Percentiles rank a stretch among this genome's conserved stretches.
These are phyloP conservation scores for Eustalomyia histrio DNA, from an alignment of 2,888 invertebrate genomes.

Conservation along the genomic window DNA sequence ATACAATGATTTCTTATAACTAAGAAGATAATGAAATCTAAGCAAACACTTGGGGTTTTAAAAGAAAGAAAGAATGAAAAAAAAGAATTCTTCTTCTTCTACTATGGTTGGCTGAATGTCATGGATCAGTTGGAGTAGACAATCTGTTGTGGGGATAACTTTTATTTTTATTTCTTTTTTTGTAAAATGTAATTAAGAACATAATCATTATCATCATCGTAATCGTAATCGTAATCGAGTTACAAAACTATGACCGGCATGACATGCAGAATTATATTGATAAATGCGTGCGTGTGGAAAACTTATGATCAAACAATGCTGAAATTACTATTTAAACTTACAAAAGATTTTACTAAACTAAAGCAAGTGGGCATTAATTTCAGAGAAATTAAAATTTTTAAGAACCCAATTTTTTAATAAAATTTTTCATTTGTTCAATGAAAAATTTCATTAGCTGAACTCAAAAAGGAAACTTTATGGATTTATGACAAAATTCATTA, in stretches of 20 bases:
- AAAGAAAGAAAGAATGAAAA: neutral
- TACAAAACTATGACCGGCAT: slow-evolving; percentile 53
- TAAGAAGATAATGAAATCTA: slow-evolving; percentile 25
- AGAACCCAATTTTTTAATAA: too few relatives aligned
- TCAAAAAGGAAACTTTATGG: too few relatives aligned
- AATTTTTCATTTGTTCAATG: too few relatives aligned
- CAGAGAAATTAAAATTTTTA: too few relatives aligned
- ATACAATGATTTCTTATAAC: neutral
- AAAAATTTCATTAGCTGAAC: too few relatives aligned
- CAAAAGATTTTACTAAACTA: too few relatives aligned
- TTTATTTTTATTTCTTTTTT: slow-evolving; percentile 36
- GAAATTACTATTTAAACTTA: slow-evolving; percentile 39
- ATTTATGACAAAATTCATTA: too few relatives aligned
- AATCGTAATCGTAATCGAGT: slow-evolving; percentile 33
- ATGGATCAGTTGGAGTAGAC: slow-evolving; percentile 76
- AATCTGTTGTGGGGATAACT: slow-evolving; percentile 56
- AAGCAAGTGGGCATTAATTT: too few relatives aligned
- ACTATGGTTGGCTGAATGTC: slow-evolving; percentile 72
- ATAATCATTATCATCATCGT: slow-evolving; percentile 50
- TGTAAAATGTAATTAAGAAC: slow-evolving; percentile 54
- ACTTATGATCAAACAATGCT: slow-evolving; percentile 47
- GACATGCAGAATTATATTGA: slow-evolving; percentile 56
- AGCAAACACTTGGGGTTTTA: slow-evolving; percentile 56
- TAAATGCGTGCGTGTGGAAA: slow-evolving; percentile 35
- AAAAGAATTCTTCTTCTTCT: slow-evolving; percentile 14